Conservation (phyloP, 2,888 invertebrate species). For the Lymantria dispar region DNA sequence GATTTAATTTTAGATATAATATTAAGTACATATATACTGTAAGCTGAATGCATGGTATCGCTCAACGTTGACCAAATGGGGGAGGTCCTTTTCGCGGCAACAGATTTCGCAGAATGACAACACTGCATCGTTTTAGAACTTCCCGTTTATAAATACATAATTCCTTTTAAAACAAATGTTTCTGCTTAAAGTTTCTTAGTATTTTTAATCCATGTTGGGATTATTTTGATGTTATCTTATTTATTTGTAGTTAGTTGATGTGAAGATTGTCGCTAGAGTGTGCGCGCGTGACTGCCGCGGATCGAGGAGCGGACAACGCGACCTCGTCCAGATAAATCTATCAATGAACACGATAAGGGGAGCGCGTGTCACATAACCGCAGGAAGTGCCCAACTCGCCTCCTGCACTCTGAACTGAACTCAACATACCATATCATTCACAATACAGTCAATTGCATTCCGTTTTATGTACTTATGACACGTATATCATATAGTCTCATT, state of each 20-base stretch:
- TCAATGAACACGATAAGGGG: constrained; percentile 78
- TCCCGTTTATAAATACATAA: constrained; percentile 35
- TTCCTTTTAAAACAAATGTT: constrained; percentile 23
- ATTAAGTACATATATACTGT: constrained; percentile 9
- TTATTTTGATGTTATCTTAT: neutral
- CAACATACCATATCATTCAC: constrained; percentile 44
- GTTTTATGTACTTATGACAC: no score
- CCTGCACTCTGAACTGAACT: constrained; percentile 57
- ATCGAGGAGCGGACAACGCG: constrained; percentile 48
- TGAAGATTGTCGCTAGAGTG: constrained; percentile 19
- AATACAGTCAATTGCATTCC: constrained; percentile 11
- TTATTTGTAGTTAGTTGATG: neutral
- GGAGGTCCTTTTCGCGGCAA: constrained; percentile 47
- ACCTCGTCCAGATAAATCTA: constrained; percentile 79
- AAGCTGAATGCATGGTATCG: constrained; percentile 11
- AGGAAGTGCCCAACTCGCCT: constrained; percentile 69
- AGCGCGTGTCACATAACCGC: constrained; percentile 66
- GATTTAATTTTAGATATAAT: constrained; percentile 5
- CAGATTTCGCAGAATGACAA: constrained; percentile 51
- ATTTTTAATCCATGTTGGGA: neutral
- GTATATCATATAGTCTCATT: no score
- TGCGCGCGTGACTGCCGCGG: constrained; percentile 44
- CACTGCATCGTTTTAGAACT: constrained; percentile 35
- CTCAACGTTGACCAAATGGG: constrained; percentile 39
- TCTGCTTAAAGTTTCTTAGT: constrained; percentile 12